phyloP scores from a whole-genome alignment of 2,113 vertebrate species.

The Lasiurus borealis region DNA sequence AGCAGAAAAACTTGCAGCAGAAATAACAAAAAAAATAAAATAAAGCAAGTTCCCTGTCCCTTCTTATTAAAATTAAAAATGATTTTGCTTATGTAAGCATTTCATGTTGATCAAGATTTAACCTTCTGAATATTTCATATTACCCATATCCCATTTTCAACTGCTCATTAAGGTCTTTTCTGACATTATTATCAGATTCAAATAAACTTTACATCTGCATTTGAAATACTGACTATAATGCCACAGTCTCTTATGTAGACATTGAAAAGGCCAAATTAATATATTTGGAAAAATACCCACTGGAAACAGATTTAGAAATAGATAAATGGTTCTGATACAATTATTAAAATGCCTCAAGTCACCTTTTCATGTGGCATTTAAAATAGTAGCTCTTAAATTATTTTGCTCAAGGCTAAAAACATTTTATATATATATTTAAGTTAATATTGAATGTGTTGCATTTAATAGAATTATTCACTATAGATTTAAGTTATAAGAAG shows the following conservation, averaged over 20 bases:
- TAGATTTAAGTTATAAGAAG: neutral
- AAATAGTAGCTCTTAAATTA: neutral
- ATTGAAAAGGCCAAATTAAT: slow-evolving; percentile 65
- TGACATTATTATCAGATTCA: slow-evolving; percentile 58
- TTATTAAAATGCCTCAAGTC: neutral
- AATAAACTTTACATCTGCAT: slow-evolving; percentile 66
- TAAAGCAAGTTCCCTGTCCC: neutral
- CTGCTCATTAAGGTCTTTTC: slow-evolving; percentile 80
- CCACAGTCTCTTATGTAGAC: slow-evolving; percentile 65
- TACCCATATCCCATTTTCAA: slow-evolving; percentile 77
- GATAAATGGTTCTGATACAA: slow-evolving; percentile 33
- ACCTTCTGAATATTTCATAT: slow-evolving; percentile 74
- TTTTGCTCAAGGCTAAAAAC: neutral
- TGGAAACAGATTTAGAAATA: slow-evolving; percentile 64
- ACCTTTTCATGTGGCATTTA: slow-evolving; percentile 49
- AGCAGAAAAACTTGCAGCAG: slow-evolving; percentile 48
- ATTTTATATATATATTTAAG: slow-evolving; percentile 9
- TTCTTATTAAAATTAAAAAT: slow-evolving; percentile 19
- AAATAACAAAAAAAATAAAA: neutral
- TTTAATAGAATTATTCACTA: neutral
- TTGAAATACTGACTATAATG: slow-evolving; percentile 68
- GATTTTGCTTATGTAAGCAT: slow-evolving; percentile 36
- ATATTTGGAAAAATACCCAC: slow-evolving; percentile 33
- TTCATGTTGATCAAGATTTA: slow-evolving; percentile 78
- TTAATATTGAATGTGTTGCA: neutral